Conservation (phyloP, 1,140 invertebrate genomes). For the Heliothis virescens region DNA sequence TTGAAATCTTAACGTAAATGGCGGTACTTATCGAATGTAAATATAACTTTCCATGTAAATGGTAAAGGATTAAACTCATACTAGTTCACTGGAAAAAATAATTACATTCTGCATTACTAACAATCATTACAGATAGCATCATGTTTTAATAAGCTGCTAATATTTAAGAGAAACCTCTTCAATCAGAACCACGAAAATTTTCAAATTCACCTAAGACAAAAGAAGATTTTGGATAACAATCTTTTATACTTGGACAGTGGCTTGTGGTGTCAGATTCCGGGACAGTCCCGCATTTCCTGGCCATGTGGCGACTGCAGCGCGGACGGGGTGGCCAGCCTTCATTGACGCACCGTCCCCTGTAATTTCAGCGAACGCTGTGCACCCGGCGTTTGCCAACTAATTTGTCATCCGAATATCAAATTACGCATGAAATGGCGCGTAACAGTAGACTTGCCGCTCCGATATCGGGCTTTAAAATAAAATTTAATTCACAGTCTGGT, state of each 20-base stretch:
- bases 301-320: constrained; percentile 6
- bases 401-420: constrained; percentile 85
- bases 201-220: not conserved
- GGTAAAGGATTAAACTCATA: no score
- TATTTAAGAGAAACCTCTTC: not conserved
- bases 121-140: no score
- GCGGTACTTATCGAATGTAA: no score
- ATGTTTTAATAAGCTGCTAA: no score
- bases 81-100: no score
- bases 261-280: constrained; percentile 2
- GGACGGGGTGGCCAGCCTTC: constrained; percentile 29
- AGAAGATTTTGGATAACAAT: not conserved
- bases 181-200: no score
- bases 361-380: constrained; percentile 72
- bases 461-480: constrained; percentile 80
- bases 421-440: constrained; percentile 82
- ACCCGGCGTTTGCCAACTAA: constrained; percentile 75
- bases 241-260: not conserved
- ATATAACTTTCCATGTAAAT: no score
- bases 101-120: no score
- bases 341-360: constrained; percentile 64
- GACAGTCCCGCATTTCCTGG: constrained; percentile 18
- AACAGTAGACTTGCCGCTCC: constrained; percentile 74
- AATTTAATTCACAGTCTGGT: constrained; percentile 76
- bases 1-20: no score